Percentiles rank a stretch among this genome's conserved stretches.
phyloP scores from a whole-genome alignment of 2,113 vertebrate species.

The Atractosteus spatula region DNA sequence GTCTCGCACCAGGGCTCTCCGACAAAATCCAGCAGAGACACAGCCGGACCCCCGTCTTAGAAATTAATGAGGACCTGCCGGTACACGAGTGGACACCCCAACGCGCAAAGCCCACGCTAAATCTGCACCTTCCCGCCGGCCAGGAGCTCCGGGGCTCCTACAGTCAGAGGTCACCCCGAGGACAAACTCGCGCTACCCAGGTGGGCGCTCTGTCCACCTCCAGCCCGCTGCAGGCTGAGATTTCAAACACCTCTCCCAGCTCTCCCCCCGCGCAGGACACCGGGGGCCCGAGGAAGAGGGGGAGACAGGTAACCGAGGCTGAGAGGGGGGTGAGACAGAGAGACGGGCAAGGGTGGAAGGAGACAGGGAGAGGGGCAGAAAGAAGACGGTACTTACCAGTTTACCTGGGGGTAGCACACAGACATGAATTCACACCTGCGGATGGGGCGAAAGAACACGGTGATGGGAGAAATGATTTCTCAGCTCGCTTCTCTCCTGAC shows the following conservation, averaged over 20 bases:
- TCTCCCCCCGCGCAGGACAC: too few species aligned
- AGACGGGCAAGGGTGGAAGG: slow-evolving; percentile 14
- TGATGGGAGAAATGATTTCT: slow-evolving; percentile 26
- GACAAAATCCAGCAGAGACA: too few species aligned
- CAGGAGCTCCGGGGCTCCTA: too few species aligned
- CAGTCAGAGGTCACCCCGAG: too few species aligned
- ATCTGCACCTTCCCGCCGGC: too few species aligned
- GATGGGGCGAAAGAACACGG: slow-evolving; percentile 17
- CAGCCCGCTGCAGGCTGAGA: neutral
- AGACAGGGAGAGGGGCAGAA: slow-evolving; percentile 9
- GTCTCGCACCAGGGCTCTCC: too few species aligned
- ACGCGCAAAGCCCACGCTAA: too few species aligned
- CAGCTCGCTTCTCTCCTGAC: neutral
- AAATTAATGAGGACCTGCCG: too few species aligned
- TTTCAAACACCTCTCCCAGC: neutral
- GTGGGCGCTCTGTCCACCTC: neutral
- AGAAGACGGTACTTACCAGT: slow-evolving; percentile 54
- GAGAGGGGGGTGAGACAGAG: neutral
- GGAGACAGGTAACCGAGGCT: neutral
- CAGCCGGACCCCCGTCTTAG: too few species aligned
- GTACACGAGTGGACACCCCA: too few species aligned
- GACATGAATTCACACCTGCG: slow-evolving; percentile 67
- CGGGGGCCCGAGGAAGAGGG: too few species aligned
- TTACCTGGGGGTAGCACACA: slow-evolving; percentile 53
- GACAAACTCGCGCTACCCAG: too few species aligned